These are phyloP conservation scores for Vimba vimba DNA, from an alignment of 2,113 vertebrate genomes.

Conservation along the genomic window DNA sequence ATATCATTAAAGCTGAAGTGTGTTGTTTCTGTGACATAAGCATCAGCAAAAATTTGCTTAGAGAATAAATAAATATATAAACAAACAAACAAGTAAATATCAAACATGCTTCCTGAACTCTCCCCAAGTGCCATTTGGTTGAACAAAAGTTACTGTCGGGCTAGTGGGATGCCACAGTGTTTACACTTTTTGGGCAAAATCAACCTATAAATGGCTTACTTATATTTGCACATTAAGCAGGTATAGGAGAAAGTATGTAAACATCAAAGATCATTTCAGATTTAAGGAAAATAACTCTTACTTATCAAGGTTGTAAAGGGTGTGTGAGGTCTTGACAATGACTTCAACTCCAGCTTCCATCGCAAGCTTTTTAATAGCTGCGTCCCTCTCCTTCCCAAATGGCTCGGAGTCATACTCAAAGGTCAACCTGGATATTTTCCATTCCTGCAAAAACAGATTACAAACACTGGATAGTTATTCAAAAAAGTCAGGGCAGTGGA, in stretches of 20 bases:
- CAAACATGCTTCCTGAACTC: not conserved
- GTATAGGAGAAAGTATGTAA: not conserved
- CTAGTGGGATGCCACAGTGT: not conserved
- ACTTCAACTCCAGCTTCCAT: slow-evolving; percentile 80
- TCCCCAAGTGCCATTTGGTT: not conserved
- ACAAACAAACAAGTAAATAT: not conserved
- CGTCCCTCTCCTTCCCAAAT: slow-evolving; percentile 79
- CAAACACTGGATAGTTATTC: not conserved
- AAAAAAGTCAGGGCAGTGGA: not conserved
- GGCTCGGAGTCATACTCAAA: slow-evolving; percentile 81
- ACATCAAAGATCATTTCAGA: not conserved
- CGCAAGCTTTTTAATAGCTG: slow-evolving; percentile 80
- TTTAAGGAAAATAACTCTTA: slow-evolving; percentile 50
- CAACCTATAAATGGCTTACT: not conserved
- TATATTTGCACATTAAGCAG: not conserved
- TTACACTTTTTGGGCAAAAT: not conserved
- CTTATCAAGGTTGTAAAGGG: slow-evolving; percentile 80
- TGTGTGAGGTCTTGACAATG: slow-evolving; percentile 78
- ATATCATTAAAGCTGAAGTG: not conserved
- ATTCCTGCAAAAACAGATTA: slow-evolving; percentile 67
- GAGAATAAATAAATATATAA: too few relatives aligned
- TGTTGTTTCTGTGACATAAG: not conserved
- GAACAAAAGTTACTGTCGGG: not conserved
- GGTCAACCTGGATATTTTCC: slow-evolving; percentile 80
- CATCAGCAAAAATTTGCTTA: too few relatives aligned